These are phyloP conservation scores for Silvanus unidentatus DNA, from an alignment of 2,888 invertebrate species.

Conservation along the genomic window DNA sequence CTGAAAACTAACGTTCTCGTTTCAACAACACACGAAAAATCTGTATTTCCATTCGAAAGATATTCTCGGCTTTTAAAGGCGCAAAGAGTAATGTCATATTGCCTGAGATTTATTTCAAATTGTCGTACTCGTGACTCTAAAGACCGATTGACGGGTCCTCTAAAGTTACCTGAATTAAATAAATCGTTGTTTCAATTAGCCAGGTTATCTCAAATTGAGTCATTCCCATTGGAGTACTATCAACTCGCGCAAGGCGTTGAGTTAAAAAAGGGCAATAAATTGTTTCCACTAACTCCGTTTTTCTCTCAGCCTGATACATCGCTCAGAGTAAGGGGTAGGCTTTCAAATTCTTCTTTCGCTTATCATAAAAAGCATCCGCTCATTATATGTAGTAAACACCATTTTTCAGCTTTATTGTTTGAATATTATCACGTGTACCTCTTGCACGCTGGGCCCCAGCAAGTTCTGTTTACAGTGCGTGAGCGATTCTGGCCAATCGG, in stretches of 20 bases:
- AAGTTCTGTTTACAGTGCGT: slow-evolving; percentile 17
- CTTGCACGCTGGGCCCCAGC: slow-evolving; percentile 21
- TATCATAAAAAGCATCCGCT: slow-evolving; percentile 16
- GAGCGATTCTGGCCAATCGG: slow-evolving; percentile 16
- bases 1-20: neutral
- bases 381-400: slow-evolving; percentile 9
- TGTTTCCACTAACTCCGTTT: slow-evolving; percentile 8
- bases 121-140: neutral
- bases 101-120: slow-evolving; percentile 4
- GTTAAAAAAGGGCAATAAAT: slow-evolving; percentile 1
- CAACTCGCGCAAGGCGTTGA: neutral
- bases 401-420: slow-evolving; percentile 11
- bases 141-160: neutral
- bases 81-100: neutral
- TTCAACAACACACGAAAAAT: neutral
- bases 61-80: neutral
- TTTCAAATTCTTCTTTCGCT: slow-evolving; percentile 9
- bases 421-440: slow-evolving; percentile 12
- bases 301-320: slow-evolving; percentile 1
- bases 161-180: neutral
- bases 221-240: neutral
- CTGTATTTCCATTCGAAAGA: neutral
- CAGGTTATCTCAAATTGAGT: neutral
- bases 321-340: slow-evolving; percentile 15
- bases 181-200: neutral